phyloP scores from a whole-genome alignment of 2,888 invertebrate genomes.

The Agriopis marginaria region DNA sequence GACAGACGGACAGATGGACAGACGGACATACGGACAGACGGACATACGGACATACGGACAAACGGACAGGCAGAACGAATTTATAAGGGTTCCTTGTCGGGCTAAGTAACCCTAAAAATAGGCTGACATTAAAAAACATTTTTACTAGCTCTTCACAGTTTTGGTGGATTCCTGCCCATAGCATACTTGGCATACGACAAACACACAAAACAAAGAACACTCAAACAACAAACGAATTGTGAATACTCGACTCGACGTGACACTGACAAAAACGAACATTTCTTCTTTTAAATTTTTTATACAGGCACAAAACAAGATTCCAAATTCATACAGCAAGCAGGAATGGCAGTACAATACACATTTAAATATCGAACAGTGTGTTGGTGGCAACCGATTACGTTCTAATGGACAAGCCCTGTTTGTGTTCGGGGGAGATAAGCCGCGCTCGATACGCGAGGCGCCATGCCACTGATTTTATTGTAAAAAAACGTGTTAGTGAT shows the following conservation, averaged over 20 bases:
- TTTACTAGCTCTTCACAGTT: no score
- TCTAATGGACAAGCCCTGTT: conserved; percentile 86
- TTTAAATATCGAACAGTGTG: conserved; percentile 67
- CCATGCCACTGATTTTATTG: conserved; percentile 81
- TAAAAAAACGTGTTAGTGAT: conserved; percentile 62
- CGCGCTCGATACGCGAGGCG: conserved; percentile 82
- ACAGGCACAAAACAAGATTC: conserved; percentile 60
- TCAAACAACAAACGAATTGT: no score
- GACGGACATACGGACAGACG: no score
- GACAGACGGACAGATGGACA: no score
- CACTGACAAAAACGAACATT: not conserved
- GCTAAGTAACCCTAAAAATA: no score
- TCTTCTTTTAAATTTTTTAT: not conserved
- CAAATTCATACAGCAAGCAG: conserved; percentile 61
- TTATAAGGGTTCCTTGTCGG: no score
- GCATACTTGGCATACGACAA: no score
- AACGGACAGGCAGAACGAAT: no score
- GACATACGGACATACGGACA: no score
- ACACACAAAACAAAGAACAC: not conserved
- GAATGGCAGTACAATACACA: conserved; percentile 66
- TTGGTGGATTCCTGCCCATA: no score
- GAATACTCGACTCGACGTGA: no score
- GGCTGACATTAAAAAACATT: no score
- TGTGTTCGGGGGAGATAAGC: conserved; percentile 81
- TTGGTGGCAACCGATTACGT: conserved; percentile 86